Evolutionary conservation across 2,113 vertebrate genomes (phyloP).

Genomic region (Rhabdomys dilectus): DNA sequence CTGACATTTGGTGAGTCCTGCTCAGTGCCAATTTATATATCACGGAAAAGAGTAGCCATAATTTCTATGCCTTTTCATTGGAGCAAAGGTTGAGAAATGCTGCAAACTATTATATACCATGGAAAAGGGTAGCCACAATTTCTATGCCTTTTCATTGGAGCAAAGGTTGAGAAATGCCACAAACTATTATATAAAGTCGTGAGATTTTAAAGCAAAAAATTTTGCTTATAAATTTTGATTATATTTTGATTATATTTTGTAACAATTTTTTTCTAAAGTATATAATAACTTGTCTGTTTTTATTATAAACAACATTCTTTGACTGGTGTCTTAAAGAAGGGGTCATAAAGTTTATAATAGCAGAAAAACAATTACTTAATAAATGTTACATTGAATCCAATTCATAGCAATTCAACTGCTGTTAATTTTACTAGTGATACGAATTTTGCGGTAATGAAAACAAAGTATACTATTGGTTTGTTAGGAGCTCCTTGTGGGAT

Average conservation of each 20-base stretch:
- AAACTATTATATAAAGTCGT: neutral
- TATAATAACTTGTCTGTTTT: neutral
- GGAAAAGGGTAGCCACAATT: neutral
- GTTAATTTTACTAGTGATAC: neutral
- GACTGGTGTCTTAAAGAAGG: neutral
- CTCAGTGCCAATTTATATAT: neutral
- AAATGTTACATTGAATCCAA: neutral
- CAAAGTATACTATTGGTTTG: neutral
- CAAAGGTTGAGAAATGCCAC: fast-evolving
- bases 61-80: neutral
- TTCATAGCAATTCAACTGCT: neutral
- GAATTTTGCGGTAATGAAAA: neutral
- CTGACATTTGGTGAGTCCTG: neutral
- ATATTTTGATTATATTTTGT: neutral
- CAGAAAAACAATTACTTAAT: neutral
- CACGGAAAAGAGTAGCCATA: neutral
- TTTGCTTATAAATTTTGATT: no score
- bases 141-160: neutral
- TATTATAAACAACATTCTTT: neutral
- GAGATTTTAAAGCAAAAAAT: neutral
- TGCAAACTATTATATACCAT: neutral
- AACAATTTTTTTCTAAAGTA: neutral
- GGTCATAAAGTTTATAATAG: neutral
- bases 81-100: neutral
- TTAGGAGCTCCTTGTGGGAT: neutral